Percentiles rank a stretch among this genome's conserved stretches.
These are phyloP conservation scores for Sebastes hopkinsi DNA, from an alignment of 2,797 vertebrate species.

Conservation along the genomic window DNA sequence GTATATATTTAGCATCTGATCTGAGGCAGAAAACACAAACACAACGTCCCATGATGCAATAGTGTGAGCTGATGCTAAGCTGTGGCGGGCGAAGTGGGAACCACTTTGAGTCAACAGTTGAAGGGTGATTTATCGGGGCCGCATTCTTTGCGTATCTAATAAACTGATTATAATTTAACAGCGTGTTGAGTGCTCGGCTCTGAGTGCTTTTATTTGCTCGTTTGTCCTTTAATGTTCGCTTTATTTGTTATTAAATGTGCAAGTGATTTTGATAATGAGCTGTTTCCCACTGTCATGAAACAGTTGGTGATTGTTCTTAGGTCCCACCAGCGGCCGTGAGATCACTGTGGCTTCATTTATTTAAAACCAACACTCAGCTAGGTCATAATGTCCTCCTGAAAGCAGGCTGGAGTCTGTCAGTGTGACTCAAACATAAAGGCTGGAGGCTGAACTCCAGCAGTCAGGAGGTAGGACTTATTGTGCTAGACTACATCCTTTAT, in stretches of 20 bases:
- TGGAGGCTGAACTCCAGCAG: background rate
- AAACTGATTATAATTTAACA: conserved; percentile 48
- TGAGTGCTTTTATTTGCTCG: conserved; percentile 49
- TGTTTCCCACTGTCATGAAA: conserved; percentile 24
- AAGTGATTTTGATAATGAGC: background rate
- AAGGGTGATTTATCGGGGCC: background rate
- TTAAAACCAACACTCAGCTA: conserved; percentile 4
- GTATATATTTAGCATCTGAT: conserved; percentile 40
- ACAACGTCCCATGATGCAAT: conserved; percentile 2
- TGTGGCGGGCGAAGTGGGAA: background rate
- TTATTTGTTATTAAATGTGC: conserved; percentile 31
- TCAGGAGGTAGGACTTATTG: background rate
- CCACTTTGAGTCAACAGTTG: background rate
- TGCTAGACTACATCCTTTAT: background rate
- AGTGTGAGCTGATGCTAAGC: background rate
- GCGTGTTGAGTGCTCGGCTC: conserved; percentile 25
- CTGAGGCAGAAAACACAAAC: conserved; percentile 17
- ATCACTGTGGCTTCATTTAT: conserved; percentile 17
- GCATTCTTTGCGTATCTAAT: conserved; percentile 11
- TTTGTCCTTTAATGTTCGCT: conserved; percentile 44
- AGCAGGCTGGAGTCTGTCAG: background rate
- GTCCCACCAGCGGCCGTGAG: conserved; percentile 1
- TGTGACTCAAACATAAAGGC: background rate
- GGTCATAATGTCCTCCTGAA: background rate
- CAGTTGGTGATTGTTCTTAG: background rate